Evolutionary conservation across 2,888 invertebrate species (phyloP).

Genomic region (Bursaphelenchus okinawaensis): DNA sequence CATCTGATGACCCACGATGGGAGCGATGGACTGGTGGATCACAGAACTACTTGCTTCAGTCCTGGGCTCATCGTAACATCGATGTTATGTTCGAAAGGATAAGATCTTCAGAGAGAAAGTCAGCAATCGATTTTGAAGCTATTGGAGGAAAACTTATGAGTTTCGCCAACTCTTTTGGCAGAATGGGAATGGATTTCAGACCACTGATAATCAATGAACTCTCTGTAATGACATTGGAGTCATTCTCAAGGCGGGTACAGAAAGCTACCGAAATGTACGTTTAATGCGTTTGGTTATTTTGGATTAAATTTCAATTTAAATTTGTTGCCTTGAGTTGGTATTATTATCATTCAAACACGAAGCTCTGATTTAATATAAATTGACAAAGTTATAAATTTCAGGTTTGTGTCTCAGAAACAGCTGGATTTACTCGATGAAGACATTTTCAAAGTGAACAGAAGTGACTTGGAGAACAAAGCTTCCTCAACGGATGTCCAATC

Average conservation of each 20-base stretch:
- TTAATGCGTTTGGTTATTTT: not conserved
- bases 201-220: conserved; percentile 41
- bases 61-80: conserved; percentile 51
- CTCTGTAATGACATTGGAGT: conserved; percentile 34
- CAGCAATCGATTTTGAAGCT: conserved; percentile 44
- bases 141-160: conserved; percentile 48
- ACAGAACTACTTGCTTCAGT: conserved; percentile 46
- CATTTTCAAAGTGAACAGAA: conserved; percentile 35
- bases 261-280: conserved; percentile 36
- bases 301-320: conserved; percentile 5
- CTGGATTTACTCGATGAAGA: conserved; percentile 29
- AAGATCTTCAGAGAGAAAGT: conserved; percentile 40
- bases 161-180: conserved; percentile 51
- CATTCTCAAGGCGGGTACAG: conserved; percentile 37
- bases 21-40: conserved; percentile 52
- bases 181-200: conserved; percentile 56
- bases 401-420: conserved; percentile 11
- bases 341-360: too few species aligned
- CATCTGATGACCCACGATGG: conserved; percentile 49
- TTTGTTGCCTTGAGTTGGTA: not conserved
- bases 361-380: too few species aligned
- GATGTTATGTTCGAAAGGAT: conserved; percentile 44
- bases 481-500: conserved; percentile 9
- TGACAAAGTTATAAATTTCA: not conserved
- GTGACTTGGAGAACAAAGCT: conserved; percentile 19